Conservation (phyloP, 2,888 invertebrate species). For the Eutolmus rufibarbis region DNA sequence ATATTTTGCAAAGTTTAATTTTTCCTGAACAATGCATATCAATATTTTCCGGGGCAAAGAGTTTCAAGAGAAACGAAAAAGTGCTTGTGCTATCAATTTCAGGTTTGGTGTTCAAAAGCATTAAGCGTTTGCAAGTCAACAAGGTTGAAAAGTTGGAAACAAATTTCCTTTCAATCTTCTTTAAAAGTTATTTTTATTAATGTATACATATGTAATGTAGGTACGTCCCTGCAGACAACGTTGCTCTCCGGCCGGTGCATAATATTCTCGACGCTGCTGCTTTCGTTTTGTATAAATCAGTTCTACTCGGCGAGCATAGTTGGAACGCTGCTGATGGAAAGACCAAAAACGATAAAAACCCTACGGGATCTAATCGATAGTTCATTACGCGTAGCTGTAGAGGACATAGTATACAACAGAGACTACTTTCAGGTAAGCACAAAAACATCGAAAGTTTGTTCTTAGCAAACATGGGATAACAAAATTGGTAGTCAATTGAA, state of each 20-base stretch:
- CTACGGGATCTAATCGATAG: constrained; percentile 68
- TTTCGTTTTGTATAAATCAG: constrained; percentile 70
- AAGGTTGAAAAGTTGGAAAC: neutral
- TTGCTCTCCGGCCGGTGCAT: constrained; percentile 66
- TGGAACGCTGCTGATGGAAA: constrained; percentile 69
- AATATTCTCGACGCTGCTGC: constrained; percentile 66
- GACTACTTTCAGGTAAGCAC: constrained; percentile 69
- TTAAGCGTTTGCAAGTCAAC: neutral
- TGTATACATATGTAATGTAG: constrained; percentile 55
- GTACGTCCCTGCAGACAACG: constrained; percentile 61
- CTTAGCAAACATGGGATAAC: constrained; percentile 21
- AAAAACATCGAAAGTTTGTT: constrained; percentile 17
- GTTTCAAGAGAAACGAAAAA: neutral
- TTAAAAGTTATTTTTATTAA: neutral
- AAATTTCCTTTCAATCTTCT: neutral
- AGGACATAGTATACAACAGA: constrained; percentile 70
- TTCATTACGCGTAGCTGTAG: constrained; percentile 68
- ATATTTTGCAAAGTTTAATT: neutral
- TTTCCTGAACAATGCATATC: neutral
- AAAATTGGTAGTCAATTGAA: constrained; percentile 34
- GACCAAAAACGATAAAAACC: constrained; percentile 69
- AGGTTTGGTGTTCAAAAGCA: neutral
- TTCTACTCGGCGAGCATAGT: constrained; percentile 76
- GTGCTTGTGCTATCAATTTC: neutral
- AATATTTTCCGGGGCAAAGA: neutral